Evolutionary conservation across 1,140 invertebrate species (phyloP).

Genomic region (Camponotus vicinus): DNA sequence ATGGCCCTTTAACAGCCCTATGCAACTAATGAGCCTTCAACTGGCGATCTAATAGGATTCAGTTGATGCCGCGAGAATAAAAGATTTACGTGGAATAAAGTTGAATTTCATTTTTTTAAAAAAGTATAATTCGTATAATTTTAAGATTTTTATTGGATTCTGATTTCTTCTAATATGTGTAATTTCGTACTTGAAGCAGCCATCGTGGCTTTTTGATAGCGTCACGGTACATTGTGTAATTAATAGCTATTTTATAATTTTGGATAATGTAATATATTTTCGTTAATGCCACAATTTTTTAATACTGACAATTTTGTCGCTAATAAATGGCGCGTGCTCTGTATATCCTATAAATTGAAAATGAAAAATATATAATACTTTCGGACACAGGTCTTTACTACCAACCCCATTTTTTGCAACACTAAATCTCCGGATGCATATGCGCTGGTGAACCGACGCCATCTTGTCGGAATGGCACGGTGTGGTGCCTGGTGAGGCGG

Average conservation of each 20-base stretch:
- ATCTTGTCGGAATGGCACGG: constrained; percentile 77
- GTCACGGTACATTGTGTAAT: background rate
- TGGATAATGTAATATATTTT: background rate
- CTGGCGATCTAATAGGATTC: constrained; percentile 2
- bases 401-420: constrained; percentile 41
- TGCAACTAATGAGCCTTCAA: background rate
- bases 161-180: background rate
- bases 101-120: background rate
- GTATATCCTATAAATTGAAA: background rate
- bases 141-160: background rate
- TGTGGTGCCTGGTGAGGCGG: constrained; percentile 80
- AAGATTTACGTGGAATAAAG: background rate
- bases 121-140: too few relatives aligned
- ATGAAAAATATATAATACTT: too few relatives aligned
- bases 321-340: background rate
- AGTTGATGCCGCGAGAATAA: background rate
- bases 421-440: constrained; percentile 73
- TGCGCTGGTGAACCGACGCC: constrained; percentile 78
- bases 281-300: background rate
- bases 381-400: background rate
- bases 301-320: background rate
- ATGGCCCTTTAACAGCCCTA: constrained; percentile 31
- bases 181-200: background rate
- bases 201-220: background rate
- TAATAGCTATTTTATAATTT: background rate